A percentile compares a stretch with the other conserved stretches of the same genome.
Evolutionary conservation across 2,113 vertebrate genomes (phyloP).

Genomic region (Xenopus tropicalis): DNA sequence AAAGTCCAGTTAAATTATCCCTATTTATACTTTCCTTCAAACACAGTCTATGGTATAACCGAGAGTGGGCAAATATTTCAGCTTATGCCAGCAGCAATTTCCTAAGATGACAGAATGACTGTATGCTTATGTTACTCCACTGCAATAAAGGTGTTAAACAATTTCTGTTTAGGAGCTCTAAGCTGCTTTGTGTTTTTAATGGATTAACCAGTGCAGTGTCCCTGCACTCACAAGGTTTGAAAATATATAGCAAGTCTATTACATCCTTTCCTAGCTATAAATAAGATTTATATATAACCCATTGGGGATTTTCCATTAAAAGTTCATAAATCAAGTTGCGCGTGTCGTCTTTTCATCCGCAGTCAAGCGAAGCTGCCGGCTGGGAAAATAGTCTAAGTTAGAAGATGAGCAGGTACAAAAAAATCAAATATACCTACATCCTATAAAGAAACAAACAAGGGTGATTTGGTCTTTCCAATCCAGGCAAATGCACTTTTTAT

Average conservation of each 20-base stretch:
- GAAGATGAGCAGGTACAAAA: constrained; percentile 28
- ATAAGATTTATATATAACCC: constrained; percentile 69
- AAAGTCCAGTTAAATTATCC: not conserved
- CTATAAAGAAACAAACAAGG: constrained; percentile 21
- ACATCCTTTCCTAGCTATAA: constrained; percentile 64
- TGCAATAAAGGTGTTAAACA: constrained; percentile 16
- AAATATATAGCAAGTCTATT: constrained; percentile 66
- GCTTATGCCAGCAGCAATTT: not conserved
- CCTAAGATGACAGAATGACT: not conserved
- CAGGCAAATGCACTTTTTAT: constrained; percentile 21
- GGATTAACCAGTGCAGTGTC: constrained; percentile 62
- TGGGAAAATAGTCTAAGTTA: constrained; percentile 49
- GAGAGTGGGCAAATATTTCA: not conserved
- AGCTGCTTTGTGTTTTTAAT: constrained; percentile 54
- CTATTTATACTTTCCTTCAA: not conserved
- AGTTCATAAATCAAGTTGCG: constrained; percentile 65
- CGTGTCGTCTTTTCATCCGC: constrained; percentile 62
- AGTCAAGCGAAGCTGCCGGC: constrained; percentile 52
- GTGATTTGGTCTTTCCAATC: constrained; percentile 11
- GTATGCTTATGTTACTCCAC: not conserved
- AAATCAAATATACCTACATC: constrained; percentile 11
- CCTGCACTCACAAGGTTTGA: constrained; percentile 58
- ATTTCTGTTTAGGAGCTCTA: constrained; percentile 19
- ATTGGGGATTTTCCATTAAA: constrained; percentile 71
- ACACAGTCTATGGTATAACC: no score